Conservation (phyloP, 2,113 vertebrate genomes). For the Tachuris rubrigastra region DNA sequence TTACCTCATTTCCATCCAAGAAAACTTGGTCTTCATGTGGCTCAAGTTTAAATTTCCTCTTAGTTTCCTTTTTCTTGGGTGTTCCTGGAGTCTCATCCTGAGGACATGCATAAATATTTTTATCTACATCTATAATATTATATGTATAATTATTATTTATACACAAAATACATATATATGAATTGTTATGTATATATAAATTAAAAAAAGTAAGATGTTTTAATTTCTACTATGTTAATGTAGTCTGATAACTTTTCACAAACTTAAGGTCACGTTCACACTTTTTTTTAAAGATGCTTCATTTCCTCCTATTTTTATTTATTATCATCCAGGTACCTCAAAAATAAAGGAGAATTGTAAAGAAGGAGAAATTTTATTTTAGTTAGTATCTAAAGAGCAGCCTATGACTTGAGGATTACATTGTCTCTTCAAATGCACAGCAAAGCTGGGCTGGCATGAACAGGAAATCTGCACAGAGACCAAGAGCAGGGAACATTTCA, state of each 20-base stretch:
- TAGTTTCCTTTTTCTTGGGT: constrained; percentile 97
- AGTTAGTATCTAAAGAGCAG: background rate
- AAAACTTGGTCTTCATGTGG: constrained; percentile 97
- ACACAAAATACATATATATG: background rate
- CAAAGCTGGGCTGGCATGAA: background rate
- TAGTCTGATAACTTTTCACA: background rate
- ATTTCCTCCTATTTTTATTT: background rate
- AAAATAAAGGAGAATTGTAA: background rate
- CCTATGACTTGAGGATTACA: background rate
- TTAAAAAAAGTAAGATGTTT: background rate
- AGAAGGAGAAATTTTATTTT: background rate
- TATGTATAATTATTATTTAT: background rate
- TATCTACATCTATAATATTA: background rate
- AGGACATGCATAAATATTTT: background rate
- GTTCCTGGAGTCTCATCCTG: constrained; percentile 95
- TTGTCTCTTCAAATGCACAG: background rate
- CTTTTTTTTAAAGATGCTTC: background rate
- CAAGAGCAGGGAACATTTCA: background rate
- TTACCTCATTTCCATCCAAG: constrained; percentile 95
- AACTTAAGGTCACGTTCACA: background rate
- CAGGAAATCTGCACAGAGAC: background rate
- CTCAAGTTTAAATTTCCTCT: constrained; percentile 99
- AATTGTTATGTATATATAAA: background rate
- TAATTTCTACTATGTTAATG: background rate
- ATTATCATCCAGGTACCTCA: background rate